Conservation (phyloP, 2,888 invertebrate species). For the Neuroscelio doddi region DNA sequence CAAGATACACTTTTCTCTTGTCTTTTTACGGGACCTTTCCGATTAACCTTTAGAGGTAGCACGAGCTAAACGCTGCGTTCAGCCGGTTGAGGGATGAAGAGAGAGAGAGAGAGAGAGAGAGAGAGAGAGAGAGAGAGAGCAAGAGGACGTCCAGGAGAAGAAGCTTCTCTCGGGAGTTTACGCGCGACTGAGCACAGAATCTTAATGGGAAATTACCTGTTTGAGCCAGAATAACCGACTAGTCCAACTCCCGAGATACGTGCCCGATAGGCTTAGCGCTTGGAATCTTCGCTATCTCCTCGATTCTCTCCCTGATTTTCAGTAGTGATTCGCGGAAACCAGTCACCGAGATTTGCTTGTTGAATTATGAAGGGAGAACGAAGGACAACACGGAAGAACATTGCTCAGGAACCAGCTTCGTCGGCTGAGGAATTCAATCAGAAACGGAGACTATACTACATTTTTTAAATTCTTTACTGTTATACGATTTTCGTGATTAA, state of each 20-base stretch:
- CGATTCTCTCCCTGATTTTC: constrained; percentile 11
- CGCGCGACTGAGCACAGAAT: constrained; percentile 66
- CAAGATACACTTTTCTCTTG: neutral
- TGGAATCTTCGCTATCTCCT: constrained; percentile 15
- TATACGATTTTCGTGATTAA: too few relatives aligned
- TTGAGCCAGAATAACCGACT: constrained; percentile 31
- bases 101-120: constrained; percentile 22
- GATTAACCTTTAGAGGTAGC: constrained; percentile 39
- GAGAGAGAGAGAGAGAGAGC: too few relatives aligned
- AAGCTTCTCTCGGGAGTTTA: constrained; percentile 36
- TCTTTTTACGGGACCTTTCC: constrained; percentile 29
- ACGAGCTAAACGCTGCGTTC: constrained; percentile 52
- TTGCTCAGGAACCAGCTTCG: too few relatives aligned
- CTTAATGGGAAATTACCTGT: constrained; percentile 68
- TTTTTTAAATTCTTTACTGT: too few relatives aligned
- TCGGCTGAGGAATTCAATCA: too few relatives aligned
- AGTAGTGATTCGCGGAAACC: constrained; percentile 62
- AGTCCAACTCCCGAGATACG: constrained; percentile 61
- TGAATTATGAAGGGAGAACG: constrained; percentile 59
- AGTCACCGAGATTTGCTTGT: constrained; percentile 63
- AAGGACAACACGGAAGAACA: neutral
- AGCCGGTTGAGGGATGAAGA: constrained; percentile 9
- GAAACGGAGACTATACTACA: too few relatives aligned
- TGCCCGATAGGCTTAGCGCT: constrained; percentile 35
- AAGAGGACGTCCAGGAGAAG: too few relatives aligned